Base-by-base conservation (phyloP, 2,888 invertebrate genomes). In the Venusia cambrica region DNA sequence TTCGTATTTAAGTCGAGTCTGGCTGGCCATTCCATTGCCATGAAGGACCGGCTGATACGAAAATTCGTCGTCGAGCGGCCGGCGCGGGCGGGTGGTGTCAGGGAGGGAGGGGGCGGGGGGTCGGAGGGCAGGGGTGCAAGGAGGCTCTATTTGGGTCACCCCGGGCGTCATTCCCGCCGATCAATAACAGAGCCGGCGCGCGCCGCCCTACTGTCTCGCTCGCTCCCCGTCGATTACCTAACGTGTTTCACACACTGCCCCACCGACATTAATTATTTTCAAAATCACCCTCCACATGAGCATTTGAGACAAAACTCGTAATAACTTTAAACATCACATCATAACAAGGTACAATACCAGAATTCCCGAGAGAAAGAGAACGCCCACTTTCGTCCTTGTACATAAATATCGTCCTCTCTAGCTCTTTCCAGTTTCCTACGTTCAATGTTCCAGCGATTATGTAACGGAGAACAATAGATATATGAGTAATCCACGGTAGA, bases 111-210 rank as follows among this genome's bases (percentile, higher is more conserved):
- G 17, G 17, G 15, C 45, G 51, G 54, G 57, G 50, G 71, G 71
- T 63, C 62, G 56, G 66, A 54, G 70, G 68, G 60, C 54, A 69
- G 72, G 72, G 75, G 73, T 60, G 63, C 62, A 64, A 70, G 74
- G 72, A 84, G 85, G 80, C 79, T 84, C 80, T 85, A 87, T 87
- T 84, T 87, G 87, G 87, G 87, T 87, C 87, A 87, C 83, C 87
- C 87, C 74, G 87, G 87, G 87, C 87, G 84, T 80, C 84, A 80
- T 73, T 69, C 76, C 69, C 75, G 75, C 45, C 85, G 84, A 87
- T 87, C 87, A 76, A 87, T 87, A 87, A 67, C 53, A 52, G 65
- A 62, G 66, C 45, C 80, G 75, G 83, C 84, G 85, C 85, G 87
- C 87, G 85, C 83, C 73, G 77, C 46, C 60, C 59, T 31, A 41